Evolutionary conservation across 2,888 invertebrate genomes (phyloP), one percentile per base, ranked within the genome.

Genomic region (Tipula unca): DNA sequence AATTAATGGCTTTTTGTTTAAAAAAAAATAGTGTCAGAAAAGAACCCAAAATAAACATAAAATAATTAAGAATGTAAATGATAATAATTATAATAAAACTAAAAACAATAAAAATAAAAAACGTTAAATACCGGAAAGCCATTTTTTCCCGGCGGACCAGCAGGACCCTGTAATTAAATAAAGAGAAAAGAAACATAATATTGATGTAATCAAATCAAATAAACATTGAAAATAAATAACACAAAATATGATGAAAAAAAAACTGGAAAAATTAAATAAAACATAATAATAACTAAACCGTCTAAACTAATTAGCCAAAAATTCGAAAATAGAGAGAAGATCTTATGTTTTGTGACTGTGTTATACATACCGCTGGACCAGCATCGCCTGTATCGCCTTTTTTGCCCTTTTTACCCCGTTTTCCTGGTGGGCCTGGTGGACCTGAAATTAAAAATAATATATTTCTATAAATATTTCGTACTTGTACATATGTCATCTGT

Each of bases 391-490:
- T 89, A 89, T 97, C 96, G 25, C 97, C 97, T 90, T 96, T 96
- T 91, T 96, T 96, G 88, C 97, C 97, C 89, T 96, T 96, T 90
- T 96, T 95, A 88, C 97, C 97, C 89, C 96, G 93, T 91, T 97
- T 97, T 87, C 97, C 97, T 14, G 96, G 95, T 84, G 96, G 95
- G 85, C 97, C 97, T 86, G 95, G 94, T 25, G 95, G 95, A 88
- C 96, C 96, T 93, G 94, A 86, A 92, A 93, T 88, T 89, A 89
- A 86, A 87, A 88, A n/a, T 87, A 86, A 86, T 86, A 86, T 86
- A 87, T 86, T 20, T n/a, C 39, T 10, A 35, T 35, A 4, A 32
- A 32, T 32, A 32, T 32, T 32, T 1, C 3, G n/a, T n/a, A n/a
- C n/a, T n/a, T n/a, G n/a, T n/a, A n/a, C n/a, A n/a, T n/a, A n/a